Evolutionary conservation across 2,888 invertebrate genomes (phyloP).

Genomic region (Volucella bombylans): DNA sequence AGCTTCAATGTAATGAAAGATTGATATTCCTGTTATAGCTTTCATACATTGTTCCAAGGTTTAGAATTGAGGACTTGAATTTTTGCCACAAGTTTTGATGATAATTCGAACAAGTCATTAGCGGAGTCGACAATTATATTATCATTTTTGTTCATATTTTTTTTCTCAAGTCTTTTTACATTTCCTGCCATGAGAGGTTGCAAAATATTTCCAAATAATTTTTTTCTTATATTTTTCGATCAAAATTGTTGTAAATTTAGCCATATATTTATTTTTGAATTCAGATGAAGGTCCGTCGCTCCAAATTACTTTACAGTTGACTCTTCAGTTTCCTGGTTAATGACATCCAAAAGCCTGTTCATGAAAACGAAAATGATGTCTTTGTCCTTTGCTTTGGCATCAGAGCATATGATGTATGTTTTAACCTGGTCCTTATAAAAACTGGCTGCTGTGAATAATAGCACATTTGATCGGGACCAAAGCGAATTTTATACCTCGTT

Average conservation of each 20-base stretch:
- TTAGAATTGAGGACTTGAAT: neutral
- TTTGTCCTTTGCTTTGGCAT: conserved; percentile 26
- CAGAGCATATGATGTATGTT: conserved; percentile 44
- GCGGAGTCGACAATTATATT: conserved; percentile 40
- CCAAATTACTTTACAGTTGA: neutral
- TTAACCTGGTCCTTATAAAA: conserved; percentile 30
- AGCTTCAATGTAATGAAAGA: conserved; percentile 16
- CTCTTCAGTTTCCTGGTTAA: too few species aligned
- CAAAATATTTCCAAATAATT: conserved; percentile 47
- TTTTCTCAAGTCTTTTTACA: conserved; percentile 35
- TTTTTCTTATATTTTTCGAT: conserved; percentile 40
- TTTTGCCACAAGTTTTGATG: conserved; percentile 36
- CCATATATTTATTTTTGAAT: conserved; percentile 10
- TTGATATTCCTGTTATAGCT: conserved; percentile 12
- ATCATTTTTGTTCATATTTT: conserved; percentile 51
- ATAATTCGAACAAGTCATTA: conserved; percentile 35
- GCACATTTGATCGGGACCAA: conserved; percentile 24
- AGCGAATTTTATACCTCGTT: conserved; percentile 28
- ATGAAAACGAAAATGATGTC: conserved; percentile 3
- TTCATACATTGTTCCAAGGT: conserved; percentile 12
- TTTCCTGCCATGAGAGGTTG: conserved; percentile 32
- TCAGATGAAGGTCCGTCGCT: neutral
- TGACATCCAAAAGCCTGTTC: too few species aligned
- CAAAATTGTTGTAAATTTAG: conserved; percentile 12
- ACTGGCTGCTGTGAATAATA: conserved; percentile 27